Evolutionary conservation across 64 coral and sea anemone genomes (phyloP), one percentile per base, ranked within the genome.

Genomic region (Actinia equina): DNA sequence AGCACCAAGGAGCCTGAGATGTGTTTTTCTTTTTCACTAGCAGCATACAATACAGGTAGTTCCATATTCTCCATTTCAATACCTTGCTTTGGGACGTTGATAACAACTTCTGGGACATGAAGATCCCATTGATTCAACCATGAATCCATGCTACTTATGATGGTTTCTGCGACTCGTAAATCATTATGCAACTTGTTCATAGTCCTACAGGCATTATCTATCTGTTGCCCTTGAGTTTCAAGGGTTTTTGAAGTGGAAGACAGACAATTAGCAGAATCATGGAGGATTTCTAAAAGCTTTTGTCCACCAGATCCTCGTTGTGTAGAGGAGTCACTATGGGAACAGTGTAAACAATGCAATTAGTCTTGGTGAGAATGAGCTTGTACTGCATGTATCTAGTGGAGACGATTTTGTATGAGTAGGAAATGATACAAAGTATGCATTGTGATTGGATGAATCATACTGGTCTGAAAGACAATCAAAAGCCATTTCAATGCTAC

Each of bases 161-260:
- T 26, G 20, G 81, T 99, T 83, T 99, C 97, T 91, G 93, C 93
- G 22, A 99, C 88, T 78, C 88, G 77, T 52, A 99, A 88, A 82
- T 99, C 91, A 82, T 87, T 95, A 79, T 99, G 97, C 78, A 99
- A 82, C 61, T 93, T 99, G 82, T 99, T 99, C 88, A 95, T 99
- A 79, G 91, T 95, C 56, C 57, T 17, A 16, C 93, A 95, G 51
- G 93, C 91, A 43, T 82, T 58, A 67, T 95, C 97, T 46, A 99
- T 90, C 64, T 99, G 97, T 63, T 99, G 87, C 71, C 97, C 97
- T 88, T 99, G 97, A 43, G 52, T 93, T 45, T 90, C 77, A 45
- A 99, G 55, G 19, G 86, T 85, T 84, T 82, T 89, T 77, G 85
- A 85, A 44, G 97, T 88, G 27, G 88, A 83, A 53, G 82, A 83